phyloP scores from a whole-genome alignment of 2,888 invertebrate species.

The Caenorhabditis japonica region DNA sequence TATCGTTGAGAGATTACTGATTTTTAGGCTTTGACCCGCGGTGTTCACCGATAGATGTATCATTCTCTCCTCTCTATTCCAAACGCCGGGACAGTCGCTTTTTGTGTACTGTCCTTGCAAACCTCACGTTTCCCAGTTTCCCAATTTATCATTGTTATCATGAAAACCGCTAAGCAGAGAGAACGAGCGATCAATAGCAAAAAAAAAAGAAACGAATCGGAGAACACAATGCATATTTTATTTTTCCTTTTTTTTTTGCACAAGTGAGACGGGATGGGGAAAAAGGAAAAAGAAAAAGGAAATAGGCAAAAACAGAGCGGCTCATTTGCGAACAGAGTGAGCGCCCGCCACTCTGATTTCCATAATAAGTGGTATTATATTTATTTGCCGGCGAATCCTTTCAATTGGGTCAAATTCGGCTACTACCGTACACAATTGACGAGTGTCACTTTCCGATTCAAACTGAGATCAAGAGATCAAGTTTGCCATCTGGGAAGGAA shows the following conservation, averaged over 20 bases:
- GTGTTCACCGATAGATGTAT: not conserved
- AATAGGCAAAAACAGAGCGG: constrained; percentile 1
- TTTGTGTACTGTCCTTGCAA: constrained; percentile 24
- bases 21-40: constrained; percentile 7
- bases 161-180: constrained; percentile 22
- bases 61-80: constrained; percentile 3
- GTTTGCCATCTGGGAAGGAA: no score
- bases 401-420: no score
- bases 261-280: no score
- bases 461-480: no score
- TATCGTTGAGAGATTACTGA: constrained; percentile 37
- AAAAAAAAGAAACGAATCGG: constrained; percentile 1
- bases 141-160: constrained; percentile 27
- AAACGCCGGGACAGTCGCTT: not conserved
- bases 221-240: constrained; percentile 42
- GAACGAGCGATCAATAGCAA: constrained; percentile 8
- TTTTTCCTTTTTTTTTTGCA: constrained; percentile 35
- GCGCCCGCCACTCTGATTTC: constrained; percentile 16
- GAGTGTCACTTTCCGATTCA: no score
- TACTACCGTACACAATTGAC: no score
- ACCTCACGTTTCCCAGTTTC: constrained; percentile 44
- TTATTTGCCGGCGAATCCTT: no score
- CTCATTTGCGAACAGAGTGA: constrained; percentile 21
- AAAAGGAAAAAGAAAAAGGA: constrained; percentile 6
- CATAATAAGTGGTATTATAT: constrained; percentile 14